Conservation (phyloP, 2,888 invertebrate species). For the Copidosoma aretas region DNA sequence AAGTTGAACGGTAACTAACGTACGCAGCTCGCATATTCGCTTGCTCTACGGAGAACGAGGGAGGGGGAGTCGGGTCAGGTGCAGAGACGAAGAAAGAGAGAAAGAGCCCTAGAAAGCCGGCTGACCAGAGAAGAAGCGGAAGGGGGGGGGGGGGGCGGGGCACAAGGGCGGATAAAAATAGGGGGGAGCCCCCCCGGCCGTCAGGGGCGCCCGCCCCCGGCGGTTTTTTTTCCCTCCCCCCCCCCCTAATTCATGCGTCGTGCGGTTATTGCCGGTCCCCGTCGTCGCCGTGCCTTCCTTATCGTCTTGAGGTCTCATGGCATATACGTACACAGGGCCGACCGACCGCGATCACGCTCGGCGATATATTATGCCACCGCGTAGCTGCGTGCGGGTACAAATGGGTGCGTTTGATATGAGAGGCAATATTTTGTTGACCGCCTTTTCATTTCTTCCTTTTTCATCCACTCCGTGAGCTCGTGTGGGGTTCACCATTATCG, state of each 20-base stretch:
- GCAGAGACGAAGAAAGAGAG: conserved; percentile 21
- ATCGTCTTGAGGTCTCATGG: conserved; percentile 27
- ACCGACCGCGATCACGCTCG: too few species aligned
- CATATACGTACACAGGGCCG: too few species aligned
- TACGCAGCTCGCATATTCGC: too few species aligned
- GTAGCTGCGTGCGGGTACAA: too few species aligned
- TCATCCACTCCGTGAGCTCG: too few species aligned
- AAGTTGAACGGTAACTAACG: too few species aligned
- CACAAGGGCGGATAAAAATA: conserved; percentile 64
- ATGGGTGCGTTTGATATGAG: not conserved
- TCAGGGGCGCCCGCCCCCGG: not conserved
- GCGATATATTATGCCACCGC: too few species aligned
- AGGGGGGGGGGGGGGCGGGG: conserved; percentile 38
- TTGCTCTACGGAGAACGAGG: not conserved
- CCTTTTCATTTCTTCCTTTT: not conserved
- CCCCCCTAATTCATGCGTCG: conserved; percentile 33
- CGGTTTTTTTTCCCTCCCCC: not conserved
- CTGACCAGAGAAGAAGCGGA: conserved; percentile 42
- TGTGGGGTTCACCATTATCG: too few species aligned
- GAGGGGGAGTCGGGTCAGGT: conserved; percentile 37
- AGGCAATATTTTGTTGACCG: conserved; percentile 13
- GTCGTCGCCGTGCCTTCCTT: conserved; percentile 15
- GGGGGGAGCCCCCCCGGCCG: conserved; percentile 55
- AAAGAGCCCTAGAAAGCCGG: conserved; percentile 39
- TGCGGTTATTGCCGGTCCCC: conserved; percentile 18